Evolutionary conservation across 2,797 vertebrate species (phyloP).

Genomic region (Hydrolagus colliei): DNA sequence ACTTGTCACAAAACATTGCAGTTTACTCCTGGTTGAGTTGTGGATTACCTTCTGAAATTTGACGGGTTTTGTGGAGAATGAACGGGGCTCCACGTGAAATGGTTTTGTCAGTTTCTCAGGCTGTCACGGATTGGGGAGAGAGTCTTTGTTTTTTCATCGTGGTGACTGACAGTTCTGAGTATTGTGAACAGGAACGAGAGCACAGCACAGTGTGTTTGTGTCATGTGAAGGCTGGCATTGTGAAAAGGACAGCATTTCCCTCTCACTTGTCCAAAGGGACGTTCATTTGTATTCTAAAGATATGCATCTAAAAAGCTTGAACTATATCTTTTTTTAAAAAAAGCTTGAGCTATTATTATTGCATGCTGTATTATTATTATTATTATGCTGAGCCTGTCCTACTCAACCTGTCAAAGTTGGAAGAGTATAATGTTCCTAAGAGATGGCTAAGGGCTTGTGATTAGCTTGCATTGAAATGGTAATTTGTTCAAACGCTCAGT

Average conservation of each 20-base stretch:
- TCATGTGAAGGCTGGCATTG: neutral
- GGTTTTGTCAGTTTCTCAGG: constrained; percentile 21
- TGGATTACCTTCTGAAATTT: neutral
- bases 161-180: constrained; percentile 35
- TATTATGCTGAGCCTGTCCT: neutral
- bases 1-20: constrained; percentile 3
- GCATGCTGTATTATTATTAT: neutral
- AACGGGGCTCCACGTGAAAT: neutral
- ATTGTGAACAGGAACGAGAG: neutral
- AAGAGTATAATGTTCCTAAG: neutral
- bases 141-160: constrained; percentile 4
- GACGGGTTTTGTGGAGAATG: constrained; percentile 16
- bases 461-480: constrained; percentile 6
- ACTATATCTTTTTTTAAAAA: neutral
- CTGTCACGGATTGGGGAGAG: constrained; percentile 1
- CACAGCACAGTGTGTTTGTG: neutral
- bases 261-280: neutral
- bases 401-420: constrained; percentile 13
- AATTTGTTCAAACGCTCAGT: neutral
- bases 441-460: neutral
- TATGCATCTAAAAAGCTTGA: neutral
- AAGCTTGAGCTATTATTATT: no score
- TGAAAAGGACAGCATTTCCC: neutral
- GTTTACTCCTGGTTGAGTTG: neutral
- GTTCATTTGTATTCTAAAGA: neutral